phyloP scores from a whole-genome alignment of 2,797 vertebrate species.

The Sebastes vulpes region DNA sequence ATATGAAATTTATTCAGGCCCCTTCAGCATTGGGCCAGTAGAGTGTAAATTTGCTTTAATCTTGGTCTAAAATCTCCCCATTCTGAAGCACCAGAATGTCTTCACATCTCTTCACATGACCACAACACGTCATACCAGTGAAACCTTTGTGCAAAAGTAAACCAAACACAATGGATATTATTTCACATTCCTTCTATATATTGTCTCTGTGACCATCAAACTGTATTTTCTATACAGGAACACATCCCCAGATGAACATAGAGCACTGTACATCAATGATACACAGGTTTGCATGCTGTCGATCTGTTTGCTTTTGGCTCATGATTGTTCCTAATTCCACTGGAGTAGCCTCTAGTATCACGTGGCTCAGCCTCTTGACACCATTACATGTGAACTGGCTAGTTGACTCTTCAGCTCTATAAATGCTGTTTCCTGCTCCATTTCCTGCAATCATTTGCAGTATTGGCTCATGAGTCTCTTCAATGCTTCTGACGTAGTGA shows the following conservation, averaged over 20 bases:
- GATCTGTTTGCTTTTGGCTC: slow-evolving; percentile 1
- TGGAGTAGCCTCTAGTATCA: slow-evolving; percentile 3
- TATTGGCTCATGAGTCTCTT: slow-evolving; percentile 1
- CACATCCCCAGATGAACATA: accelerated
- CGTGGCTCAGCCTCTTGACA: slow-evolving; percentile 14
- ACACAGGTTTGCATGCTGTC: background rate
- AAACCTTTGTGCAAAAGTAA: background rate
- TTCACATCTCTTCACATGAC: background rate
- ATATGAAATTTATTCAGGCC: slow-evolving; percentile 3
- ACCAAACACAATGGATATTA: background rate
- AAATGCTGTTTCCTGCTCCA: slow-evolving; percentile 20
- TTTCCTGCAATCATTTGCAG: slow-evolving; percentile 38
- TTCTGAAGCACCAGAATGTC: background rate
- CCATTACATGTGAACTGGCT: slow-evolving; percentile 20
- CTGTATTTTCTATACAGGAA: background rate
- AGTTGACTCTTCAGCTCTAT: slow-evolving; percentile 25
- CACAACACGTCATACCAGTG: background rate
- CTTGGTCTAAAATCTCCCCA: background rate
- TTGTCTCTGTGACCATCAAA: background rate
- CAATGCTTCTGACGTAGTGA: slow-evolving; percentile 3
- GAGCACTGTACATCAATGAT: background rate
- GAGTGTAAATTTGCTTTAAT: background rate
- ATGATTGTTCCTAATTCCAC: slow-evolving; percentile 5
- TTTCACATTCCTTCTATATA: background rate
- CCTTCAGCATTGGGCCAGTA: background rate